Evolutionary conservation across 2,113 vertebrate species (phyloP), one percentile per base, ranked within the genome.

Genomic region (Sula dactylatra): DNA sequence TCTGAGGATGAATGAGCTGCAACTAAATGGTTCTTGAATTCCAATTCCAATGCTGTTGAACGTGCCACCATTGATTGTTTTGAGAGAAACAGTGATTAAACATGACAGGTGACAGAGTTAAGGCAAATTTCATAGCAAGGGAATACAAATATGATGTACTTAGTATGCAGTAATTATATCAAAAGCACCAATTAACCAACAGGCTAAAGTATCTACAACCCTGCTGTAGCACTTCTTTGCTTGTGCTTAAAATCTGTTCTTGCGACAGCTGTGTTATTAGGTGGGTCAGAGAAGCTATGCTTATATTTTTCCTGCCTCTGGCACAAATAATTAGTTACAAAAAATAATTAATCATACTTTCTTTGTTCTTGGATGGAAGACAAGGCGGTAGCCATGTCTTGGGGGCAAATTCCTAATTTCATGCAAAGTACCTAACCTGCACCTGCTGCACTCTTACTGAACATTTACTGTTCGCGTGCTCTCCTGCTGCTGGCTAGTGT

Each of bases 51-150:
- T n/a, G 12, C 20, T 34, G 71, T 36, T 74, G 56, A 86, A 49
- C 31, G 3, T 70, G 45, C 26, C 34, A 12, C 40, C 95, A 0
- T 40, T 73, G 76, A 72, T 91, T 76, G 38, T 74, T 95, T 74
- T 71, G 54, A 86, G 62, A 84, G 79, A 86, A 95, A 82, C 20
- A 55, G 24, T 38, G 54, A 86, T 86, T 69, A 81, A 87, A 71
- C 19, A 1, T 80, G 76, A 16, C 47, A 54, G 62, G 36, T 79
- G 59, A 50, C 36, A 78, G 54, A 81, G 66, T 58, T 80, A 86
- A 67, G 66, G 52, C 20, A 61, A 22, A 77, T 65, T 73, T 81
- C 55, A 21, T 32, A 61, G 17, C 56, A 52, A 29, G 69, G 73
- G 36, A 59, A 38, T 84, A 55, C 36, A 61, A 59, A 50, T 45